Percentiles rank a stretch among this genome's conserved stretches.
Conservation (phyloP, 2,797 vertebrate genomes). For the Ptychadena robeensis region DNA sequence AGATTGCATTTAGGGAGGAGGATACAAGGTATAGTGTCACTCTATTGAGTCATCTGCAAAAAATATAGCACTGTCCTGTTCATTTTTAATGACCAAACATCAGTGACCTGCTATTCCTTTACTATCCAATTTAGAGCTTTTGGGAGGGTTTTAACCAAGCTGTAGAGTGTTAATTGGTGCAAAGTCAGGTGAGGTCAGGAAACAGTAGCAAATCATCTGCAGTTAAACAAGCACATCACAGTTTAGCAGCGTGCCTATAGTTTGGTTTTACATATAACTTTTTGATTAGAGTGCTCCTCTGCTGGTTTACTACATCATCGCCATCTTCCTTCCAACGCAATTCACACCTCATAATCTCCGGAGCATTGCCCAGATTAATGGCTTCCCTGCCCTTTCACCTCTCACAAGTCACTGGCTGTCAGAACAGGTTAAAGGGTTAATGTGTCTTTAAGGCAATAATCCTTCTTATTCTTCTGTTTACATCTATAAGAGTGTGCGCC, state of each 20-base stretch:
- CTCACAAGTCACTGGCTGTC: background rate
- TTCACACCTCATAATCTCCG: background rate
- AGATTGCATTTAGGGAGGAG: too few species aligned
- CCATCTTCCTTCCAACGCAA: background rate
- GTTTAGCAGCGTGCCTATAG: background rate
- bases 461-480: constrained; percentile 2
- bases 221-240: background rate
- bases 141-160: background rate
- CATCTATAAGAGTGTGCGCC: background rate
- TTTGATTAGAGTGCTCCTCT: background rate
- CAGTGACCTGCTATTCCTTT: background rate
- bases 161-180: background rate
- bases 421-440: constrained; percentile 26
- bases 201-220: background rate
- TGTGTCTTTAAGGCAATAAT: constrained; percentile 15
- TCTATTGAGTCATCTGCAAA: too few species aligned
- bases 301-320: background rate
- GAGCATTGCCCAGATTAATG: constrained; percentile 18
- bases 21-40: too few species aligned
- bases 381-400: constrained; percentile 7
- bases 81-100: background rate
- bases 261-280: background rate
- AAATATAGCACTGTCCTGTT: too few species aligned
- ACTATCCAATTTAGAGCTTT: background rate
- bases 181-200: background rate